Percentiles rank a stretch among this genome's conserved stretches.
Evolutionary conservation across 2,888 invertebrate species (phyloP).

Genomic region (Microctonus aethiopoides): DNA sequence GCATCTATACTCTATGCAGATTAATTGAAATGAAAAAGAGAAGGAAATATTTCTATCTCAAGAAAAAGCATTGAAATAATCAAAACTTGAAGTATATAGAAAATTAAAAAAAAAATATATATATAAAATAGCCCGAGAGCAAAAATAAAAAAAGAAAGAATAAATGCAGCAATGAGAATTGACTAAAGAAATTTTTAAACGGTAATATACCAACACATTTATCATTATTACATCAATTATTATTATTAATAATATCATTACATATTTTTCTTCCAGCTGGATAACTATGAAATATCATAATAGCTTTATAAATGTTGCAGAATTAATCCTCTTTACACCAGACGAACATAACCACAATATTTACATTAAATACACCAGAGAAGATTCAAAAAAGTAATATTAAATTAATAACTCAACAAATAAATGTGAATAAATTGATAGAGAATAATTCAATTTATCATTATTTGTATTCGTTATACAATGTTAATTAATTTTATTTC

Average conservation of each 20-base stretch:
- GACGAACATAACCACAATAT: slow-evolving; percentile 1
- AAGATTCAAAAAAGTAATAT: too few species aligned
- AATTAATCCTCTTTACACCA: slow-evolving; percentile 1
- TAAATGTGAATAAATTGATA: not conserved
- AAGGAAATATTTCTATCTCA: not conserved
- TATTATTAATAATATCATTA: not conserved
- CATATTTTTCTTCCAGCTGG: slow-evolving; percentile 1
- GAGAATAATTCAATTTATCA: too few species aligned
- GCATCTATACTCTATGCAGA: not conserved
- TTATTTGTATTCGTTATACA: not conserved
- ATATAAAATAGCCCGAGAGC: not conserved
- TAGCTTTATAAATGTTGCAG: slow-evolving; percentile 13
- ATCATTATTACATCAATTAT: not conserved
- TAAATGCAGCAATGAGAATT: not conserved
- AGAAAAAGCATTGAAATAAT: not conserved
- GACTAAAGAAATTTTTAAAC: not conserved
- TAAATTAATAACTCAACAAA: too few species aligned
- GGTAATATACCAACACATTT: too few species aligned
- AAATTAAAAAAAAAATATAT: not conserved
- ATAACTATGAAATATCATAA: slow-evolving; percentile 22
- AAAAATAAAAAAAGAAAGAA: slow-evolving; percentile 1
- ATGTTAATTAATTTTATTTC: not conserved
- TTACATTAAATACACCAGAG: too few species aligned
- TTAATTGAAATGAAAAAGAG: not conserved
- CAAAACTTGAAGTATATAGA: not conserved